Evolutionary conservation across 1,140 invertebrate genomes (phyloP), one percentile per base, ranked within the genome.

Genomic region (Drosophila busckii): DNA sequence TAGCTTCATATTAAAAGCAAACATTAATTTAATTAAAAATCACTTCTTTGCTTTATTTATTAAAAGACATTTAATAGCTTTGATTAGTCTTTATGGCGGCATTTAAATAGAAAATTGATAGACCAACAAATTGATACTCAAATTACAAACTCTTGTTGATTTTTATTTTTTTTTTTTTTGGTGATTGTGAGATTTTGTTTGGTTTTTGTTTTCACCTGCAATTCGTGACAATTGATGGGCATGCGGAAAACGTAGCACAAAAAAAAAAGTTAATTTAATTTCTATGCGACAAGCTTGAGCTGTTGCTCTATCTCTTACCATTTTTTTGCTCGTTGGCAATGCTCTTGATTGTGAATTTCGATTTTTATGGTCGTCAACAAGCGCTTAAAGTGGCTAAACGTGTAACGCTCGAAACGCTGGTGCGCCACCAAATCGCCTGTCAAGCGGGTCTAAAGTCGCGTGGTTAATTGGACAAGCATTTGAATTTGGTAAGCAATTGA

Each of bases 301-400:
- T 20, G 10, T 29, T n/a, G 26, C 16, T 42, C 41, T 41, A 41
- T 25, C 19, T 29, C 25, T 19, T 60, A n/a, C 19, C 19, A 45
- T 23, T 60, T 54, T 45, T 42, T 41, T 59, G 32, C 19, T 26
- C 20, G 35, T 23, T 31, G n/a, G n/a, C n/a, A n/a, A n/a, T n/a
- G n/a, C 34, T 23, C 32, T 15, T 13, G 22, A 28, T 8, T 9
- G 20, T 45, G 40, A 31, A 54, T 60, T 59, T 53, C 37, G 55
- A 59, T 53, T 60, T 60, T 60, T 60, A 54, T 54, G 49, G 56
- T 23, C 49, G 56, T 53, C 56, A 60, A 60, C 56, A 45, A 60
- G 49, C 49, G 49, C 40, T 60, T 45, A 60, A 60, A 60, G 56
- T 60, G 56, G 56, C 49, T 54, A 54, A 60, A 22, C 49, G 23